phyloP scores from a whole-genome alignment of 92 coral and sea anemone genomes.

The Phenganax marumi region DNA sequence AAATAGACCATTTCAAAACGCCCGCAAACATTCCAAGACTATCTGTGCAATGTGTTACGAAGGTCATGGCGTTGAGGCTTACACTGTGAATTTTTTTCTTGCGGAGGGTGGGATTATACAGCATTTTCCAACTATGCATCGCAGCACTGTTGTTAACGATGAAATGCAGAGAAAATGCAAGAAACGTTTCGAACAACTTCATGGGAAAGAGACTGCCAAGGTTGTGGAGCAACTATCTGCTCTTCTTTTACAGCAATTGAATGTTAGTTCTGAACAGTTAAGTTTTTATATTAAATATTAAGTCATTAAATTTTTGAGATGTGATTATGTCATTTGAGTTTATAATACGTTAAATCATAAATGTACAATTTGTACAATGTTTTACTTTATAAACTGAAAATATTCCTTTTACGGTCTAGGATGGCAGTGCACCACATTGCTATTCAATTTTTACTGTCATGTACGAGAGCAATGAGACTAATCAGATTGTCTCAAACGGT shows the following conservation, averaged over 20 bases:
- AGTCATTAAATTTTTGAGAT: not conserved
- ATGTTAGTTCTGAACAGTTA: not conserved
- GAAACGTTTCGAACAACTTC: not conserved
- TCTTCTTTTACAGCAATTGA: not conserved
- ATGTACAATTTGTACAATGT: not conserved
- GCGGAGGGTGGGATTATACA: not conserved
- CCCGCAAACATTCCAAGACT: too few relatives aligned
- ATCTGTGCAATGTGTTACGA: not conserved
- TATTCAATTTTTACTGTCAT: not conserved
- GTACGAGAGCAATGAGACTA: too few relatives aligned
- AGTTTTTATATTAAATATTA: too few relatives aligned
- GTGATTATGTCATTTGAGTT: too few relatives aligned
- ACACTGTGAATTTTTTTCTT: not conserved
- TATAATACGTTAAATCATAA: not conserved
- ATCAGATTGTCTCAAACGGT: not conserved
- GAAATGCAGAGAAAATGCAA: not conserved
- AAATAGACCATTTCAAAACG: too few relatives aligned
- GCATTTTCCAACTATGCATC: not conserved
- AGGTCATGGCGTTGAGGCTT: not conserved
- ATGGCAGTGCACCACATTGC: not conserved
- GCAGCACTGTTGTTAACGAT: not conserved
- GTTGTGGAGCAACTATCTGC: not conserved
- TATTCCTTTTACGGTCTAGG: not conserved
- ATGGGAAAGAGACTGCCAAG: not conserved
- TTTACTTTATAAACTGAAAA: not conserved